phyloP scores from a whole-genome alignment of 2,888 invertebrate genomes.

The Eulithis prunata region DNA sequence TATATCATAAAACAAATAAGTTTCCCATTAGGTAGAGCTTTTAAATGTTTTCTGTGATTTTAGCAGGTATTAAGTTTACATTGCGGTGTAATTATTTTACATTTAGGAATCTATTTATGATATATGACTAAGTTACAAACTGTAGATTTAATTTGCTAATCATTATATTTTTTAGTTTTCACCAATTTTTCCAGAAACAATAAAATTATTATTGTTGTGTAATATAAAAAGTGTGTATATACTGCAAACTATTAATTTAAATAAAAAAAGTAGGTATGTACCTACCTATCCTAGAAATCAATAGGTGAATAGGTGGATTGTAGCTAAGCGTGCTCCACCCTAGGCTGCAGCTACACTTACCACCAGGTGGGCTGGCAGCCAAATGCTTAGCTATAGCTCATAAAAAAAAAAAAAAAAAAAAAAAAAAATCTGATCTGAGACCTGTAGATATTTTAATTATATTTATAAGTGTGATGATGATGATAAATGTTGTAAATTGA shows the following conservation, averaged over 20 bases:
- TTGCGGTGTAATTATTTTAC: constrained; percentile 35
- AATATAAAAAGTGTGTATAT: neutral
- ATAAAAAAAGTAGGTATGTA: neutral
- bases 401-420: too few species aligned
- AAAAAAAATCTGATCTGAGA: neutral
- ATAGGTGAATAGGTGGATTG: too few species aligned
- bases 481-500: constrained; percentile 25
- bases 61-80: constrained; percentile 53
- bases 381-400: too few species aligned
- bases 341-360: too few species aligned
- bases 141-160: neutral
- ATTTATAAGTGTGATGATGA: constrained; percentile 1
- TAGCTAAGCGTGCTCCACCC: too few species aligned
- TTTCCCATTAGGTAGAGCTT: constrained; percentile 45
- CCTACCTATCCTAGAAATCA: neutral
- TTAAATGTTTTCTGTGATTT: constrained; percentile 60
- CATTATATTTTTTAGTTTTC: neutral
- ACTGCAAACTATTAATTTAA: neutral
- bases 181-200: neutral
- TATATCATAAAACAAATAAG: constrained; percentile 3
- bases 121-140: constrained; percentile 29
- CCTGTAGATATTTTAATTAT: neutral
- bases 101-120: constrained; percentile 35
- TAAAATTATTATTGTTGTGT: neutral
- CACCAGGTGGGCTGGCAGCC: too few species aligned